Conservation (phyloP, 2,113 vertebrate genomes). For the Lagopus muta region DNA sequence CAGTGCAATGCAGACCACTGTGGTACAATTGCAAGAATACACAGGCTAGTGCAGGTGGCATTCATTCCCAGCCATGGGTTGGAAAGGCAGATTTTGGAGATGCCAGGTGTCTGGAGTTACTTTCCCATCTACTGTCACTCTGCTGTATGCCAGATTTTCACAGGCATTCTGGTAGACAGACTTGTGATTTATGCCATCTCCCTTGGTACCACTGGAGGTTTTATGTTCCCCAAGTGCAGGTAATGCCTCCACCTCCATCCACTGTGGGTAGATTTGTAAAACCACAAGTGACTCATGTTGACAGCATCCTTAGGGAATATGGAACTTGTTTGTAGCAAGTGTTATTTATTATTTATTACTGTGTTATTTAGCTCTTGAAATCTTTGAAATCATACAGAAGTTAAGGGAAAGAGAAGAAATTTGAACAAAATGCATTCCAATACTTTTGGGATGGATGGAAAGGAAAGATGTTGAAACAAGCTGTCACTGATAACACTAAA, state of each 20-base stretch:
- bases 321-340: neutral
- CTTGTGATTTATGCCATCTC: neutral
- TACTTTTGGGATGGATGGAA: neutral
- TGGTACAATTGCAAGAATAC: neutral
- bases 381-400: neutral
- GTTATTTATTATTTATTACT: neutral
- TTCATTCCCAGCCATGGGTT: neutral
- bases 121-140: neutral
- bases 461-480: neutral
- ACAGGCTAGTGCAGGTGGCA: accelerated
- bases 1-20: neutral
- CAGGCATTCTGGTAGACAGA: neutral
- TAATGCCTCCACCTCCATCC: neutral
- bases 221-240: neutral
- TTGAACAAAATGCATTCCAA: neutral
- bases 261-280: neutral
- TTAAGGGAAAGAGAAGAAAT: neutral
- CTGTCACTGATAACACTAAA: neutral
- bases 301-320: neutral
- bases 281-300: neutral
- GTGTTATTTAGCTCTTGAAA: constrained; percentile 18
- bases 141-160: neutral
- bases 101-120: neutral
- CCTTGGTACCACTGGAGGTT: neutral
- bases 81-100: neutral